Conservation (phyloP, 2,797 vertebrate species). For the Gephyroberyx darwinii region DNA sequence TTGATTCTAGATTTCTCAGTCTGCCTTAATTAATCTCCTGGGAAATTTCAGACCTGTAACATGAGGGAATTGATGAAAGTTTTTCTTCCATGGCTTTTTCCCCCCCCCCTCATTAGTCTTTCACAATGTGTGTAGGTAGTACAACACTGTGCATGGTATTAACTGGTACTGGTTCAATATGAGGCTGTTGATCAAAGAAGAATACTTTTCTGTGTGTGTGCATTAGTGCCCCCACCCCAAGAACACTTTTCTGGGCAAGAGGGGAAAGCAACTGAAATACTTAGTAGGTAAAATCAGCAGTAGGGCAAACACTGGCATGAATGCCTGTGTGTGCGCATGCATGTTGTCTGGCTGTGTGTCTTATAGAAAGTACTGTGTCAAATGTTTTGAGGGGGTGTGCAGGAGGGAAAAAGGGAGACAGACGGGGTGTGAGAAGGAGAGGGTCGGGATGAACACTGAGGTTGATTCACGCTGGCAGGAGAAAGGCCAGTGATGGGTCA, state of each 20-base stretch:
- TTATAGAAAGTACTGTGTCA: background rate
- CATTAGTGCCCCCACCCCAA: background rate
- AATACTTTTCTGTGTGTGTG: background rate
- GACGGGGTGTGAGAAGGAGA: background rate
- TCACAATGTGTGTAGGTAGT: conserved; percentile 39
- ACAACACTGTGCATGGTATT: conserved; percentile 32
- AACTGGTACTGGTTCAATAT: conserved; percentile 30
- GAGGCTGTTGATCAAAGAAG: conserved; percentile 31
- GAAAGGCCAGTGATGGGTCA: conserved; percentile 29
- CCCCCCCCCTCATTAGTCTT: conserved; percentile 5
- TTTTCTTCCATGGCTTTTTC: conserved; percentile 6
- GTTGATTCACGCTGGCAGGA: conserved; percentile 31
- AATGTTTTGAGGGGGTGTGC: background rate
- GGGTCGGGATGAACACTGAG: background rate
- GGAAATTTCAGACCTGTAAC: conserved; percentile 18
- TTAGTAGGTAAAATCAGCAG: too few relatives aligned
- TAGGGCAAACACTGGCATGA: background rate
- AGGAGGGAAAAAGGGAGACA: background rate
- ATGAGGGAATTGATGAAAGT: conserved; percentile 15
- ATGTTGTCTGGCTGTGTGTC: background rate
- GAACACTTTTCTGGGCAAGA: background rate
- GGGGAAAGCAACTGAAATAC: background rate
- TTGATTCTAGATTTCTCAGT: conserved; percentile 18
- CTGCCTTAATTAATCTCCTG: conserved; percentile 33
- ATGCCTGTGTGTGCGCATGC: too few relatives aligned